A percentile compares a stretch with the other conserved stretches of the same genome.
Evolutionary conservation across 2,797 vertebrate species (phyloP).

Genomic region (Periophthalmus magnuspinnatus): DNA sequence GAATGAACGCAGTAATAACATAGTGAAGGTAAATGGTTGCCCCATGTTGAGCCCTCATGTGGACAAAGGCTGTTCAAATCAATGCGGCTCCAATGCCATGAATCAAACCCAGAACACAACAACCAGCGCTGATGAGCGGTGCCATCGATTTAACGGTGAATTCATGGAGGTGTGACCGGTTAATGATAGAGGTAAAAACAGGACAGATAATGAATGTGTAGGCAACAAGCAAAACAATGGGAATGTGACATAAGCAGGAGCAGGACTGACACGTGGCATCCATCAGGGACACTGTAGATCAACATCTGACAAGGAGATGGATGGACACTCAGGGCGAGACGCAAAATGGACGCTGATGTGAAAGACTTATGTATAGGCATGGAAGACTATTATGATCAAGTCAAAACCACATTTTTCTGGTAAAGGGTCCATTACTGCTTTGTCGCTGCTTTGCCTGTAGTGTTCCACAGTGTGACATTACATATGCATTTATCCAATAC

Average conservation of each 20-base stretch:
- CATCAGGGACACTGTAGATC: slow-evolving; percentile 1
- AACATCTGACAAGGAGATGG: not conserved
- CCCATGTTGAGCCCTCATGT: slow-evolving; percentile 64
- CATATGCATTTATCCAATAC: too few relatives aligned
- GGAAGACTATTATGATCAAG: not conserved
- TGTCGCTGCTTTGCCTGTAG: too few relatives aligned
- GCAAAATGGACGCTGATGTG: not conserved
- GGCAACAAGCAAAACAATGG: slow-evolving; percentile 3
- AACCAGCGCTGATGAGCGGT: slow-evolving; percentile 20
- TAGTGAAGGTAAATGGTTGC: slow-evolving; percentile 54
- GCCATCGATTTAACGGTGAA: slow-evolving; percentile 24
- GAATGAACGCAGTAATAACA: slow-evolving; percentile 49
- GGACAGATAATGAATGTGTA: slow-evolving; percentile 3
- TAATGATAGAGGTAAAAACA: slow-evolving; percentile 5
- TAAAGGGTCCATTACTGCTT: too few relatives aligned
- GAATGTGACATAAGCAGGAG: not conserved
- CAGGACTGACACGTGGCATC: not conserved
- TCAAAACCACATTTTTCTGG: not conserved
- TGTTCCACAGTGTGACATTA: too few relatives aligned
- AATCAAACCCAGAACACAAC: slow-evolving; percentile 32
- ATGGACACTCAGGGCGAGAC: not conserved
- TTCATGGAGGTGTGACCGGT: slow-evolving; percentile 12
- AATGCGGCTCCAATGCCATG: slow-evolving; percentile 37
- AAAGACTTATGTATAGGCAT: not conserved
- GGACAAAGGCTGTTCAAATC: slow-evolving; percentile 53